Percentiles rank a stretch among this genome's conserved stretches.
phyloP scores from a whole-genome alignment of 1,140 invertebrate species.

The Heliconius hermathena region DNA sequence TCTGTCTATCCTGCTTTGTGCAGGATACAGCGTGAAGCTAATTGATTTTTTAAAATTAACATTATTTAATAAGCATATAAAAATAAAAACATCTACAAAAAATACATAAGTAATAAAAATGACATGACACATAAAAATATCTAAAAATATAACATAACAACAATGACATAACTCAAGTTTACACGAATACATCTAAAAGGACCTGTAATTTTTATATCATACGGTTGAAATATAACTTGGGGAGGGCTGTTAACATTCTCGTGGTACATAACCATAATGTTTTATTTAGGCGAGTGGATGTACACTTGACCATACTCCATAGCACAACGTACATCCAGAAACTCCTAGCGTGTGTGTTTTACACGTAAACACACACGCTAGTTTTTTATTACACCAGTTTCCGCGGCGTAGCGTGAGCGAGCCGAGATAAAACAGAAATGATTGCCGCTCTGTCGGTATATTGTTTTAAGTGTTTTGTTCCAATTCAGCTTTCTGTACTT shows the following conservation, averaged over 20 bases:
- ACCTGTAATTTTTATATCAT: too few relatives aligned
- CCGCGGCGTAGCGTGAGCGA: conserved; percentile 71
- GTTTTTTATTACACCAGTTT: conserved; percentile 77
- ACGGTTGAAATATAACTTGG: background rate
- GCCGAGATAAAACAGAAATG: conserved; percentile 79
- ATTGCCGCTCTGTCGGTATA: conserved; percentile 75
- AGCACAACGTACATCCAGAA: conserved; percentile 3
- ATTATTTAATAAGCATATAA: too few relatives aligned
- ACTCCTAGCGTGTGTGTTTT: conserved; percentile 11
- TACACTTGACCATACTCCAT: background rate
- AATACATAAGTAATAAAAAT: too few relatives aligned
- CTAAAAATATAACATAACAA: too few relatives aligned
- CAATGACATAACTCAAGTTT: too few relatives aligned
- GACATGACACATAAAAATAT: too few relatives aligned
- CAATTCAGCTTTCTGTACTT: conserved; percentile 46
- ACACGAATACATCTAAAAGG: too few relatives aligned
- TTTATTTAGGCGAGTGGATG: background rate
- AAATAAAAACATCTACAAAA: too few relatives aligned
- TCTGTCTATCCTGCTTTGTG: too few relatives aligned
- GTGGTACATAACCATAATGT: background rate
- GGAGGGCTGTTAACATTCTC: background rate
- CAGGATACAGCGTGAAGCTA: too few relatives aligned
- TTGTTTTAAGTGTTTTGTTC: conserved; percentile 77
- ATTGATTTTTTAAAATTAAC: too few relatives aligned
- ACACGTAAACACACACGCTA: conserved; percentile 42